phyloP scores from a whole-genome alignment of 1,140 invertebrate species.

The Bombus superbus region DNA sequence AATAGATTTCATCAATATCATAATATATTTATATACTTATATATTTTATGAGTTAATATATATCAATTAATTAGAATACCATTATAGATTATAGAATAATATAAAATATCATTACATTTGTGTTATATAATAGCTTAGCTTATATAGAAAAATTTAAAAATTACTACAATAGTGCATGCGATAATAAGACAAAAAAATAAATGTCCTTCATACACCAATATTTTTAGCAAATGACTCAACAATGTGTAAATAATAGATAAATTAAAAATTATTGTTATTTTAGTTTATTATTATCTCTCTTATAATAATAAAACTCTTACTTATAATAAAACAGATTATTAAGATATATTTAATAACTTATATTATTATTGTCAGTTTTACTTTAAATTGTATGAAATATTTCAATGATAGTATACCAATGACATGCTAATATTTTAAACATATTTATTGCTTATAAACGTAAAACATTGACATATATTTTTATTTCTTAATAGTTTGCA shows the following conservation, averaged over 20 bases:
- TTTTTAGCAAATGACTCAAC: neutral
- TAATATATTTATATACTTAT: neutral
- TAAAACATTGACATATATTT: slow-evolving; percentile 16
- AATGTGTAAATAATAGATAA: neutral
- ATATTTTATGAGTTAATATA: slow-evolving; percentile 4
- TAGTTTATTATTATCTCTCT: neutral
- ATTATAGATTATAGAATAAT: slow-evolving; percentile 30
- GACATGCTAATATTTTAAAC: slow-evolving; percentile 8
- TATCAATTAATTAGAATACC: neutral
- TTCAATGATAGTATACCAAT: slow-evolving; percentile 16
- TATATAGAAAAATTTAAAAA: neutral
- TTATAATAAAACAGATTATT: neutral
- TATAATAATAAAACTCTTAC: too few relatives aligned
- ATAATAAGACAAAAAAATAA: neutral
- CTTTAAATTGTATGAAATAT: slow-evolving; percentile 12
- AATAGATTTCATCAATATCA: slow-evolving; percentile 1
- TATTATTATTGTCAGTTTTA: neutral
- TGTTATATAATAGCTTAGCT: slow-evolving; percentile 8
- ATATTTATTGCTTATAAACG: neutral
- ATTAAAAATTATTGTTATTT: neutral
- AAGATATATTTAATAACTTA: neutral
- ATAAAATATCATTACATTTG: neutral
- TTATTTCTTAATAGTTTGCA: slow-evolving; percentile 87
- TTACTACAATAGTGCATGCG: slow-evolving; percentile 21
- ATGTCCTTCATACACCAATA: neutral